Evolutionary conservation across 2,113 vertebrate species (phyloP).

Genomic region (Percopsis transmontana): DNA sequence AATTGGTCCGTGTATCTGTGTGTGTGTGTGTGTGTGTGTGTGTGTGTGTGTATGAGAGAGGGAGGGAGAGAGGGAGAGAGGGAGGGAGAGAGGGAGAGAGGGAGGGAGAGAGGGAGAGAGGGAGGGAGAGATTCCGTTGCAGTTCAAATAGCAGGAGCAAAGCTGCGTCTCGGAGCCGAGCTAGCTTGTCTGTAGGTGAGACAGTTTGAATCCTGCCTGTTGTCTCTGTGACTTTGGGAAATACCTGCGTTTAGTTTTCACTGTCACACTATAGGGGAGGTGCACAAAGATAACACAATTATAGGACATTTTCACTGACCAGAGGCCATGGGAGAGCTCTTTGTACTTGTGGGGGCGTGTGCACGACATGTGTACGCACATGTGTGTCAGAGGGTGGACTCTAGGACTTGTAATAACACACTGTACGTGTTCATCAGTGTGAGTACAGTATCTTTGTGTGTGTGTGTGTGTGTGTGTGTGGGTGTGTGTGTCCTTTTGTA

Average conservation of each 20-base stretch:
- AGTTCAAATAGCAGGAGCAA: slow-evolving; percentile 29
- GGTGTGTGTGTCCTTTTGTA: neutral
- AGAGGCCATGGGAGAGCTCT: slow-evolving; percentile 4
- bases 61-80: neutral
- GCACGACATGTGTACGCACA: neutral
- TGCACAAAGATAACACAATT: slow-evolving; percentile 32
- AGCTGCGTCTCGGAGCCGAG: slow-evolving; percentile 47
- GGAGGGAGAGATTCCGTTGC: slow-evolving; percentile 16
- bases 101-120: neutral
- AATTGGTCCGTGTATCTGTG: slow-evolving; percentile 25
- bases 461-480: no score
- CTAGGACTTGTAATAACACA: neutral
- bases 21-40: neutral
- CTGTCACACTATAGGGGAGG: slow-evolving; percentile 24
- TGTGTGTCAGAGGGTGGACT: neutral
- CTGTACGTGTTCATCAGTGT: slow-evolving; percentile 1
- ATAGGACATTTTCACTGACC: neutral
- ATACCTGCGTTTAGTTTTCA: slow-evolving; percentile 19
- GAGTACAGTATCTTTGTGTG: no score
- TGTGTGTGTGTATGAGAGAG: neutral
- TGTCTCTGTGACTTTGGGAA: slow-evolving; percentile 45
- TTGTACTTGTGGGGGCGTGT: neutral
- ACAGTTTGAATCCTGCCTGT: slow-evolving; percentile 45
- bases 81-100: slow-evolving; percentile 6
- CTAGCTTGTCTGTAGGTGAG: slow-evolving; percentile 5